Evolutionary conservation across 2,888 invertebrate species (phyloP), one percentile per base, ranked within the genome.

Genomic region (Rhagophthalmus giganteus): DNA sequence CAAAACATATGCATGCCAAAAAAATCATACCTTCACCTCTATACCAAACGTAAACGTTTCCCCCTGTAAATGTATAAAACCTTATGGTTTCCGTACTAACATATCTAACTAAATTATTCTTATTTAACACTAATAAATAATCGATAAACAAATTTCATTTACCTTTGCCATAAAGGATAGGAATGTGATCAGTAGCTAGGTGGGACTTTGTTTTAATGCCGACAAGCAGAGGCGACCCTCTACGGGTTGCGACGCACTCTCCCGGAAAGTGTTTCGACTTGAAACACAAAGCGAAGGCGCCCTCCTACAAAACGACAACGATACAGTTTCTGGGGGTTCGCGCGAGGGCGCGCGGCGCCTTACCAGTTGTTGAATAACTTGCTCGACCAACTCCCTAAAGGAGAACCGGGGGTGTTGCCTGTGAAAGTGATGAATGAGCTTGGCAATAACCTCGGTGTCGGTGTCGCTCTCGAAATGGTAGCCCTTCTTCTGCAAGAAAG

Each of bases 391-490:
- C 74, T 98, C 94, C 63, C 97, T 85, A 81, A 99, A 99, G 27
- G 88, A 89, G 72, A 88, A 88, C 57, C 84, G 83, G 30, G 93
- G 93, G 78, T 96, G 94, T 64, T 90, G 86, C 49, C 83, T 83
- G 79, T 94, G 93, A 58, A 99, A 81, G 76, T 96, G 97, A 72
- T 94, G 90, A 53, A 97, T 85, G 64, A 99, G 79, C 75, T 99
- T 99, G 28, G 94, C 98, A 73, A 99, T 98, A 32, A 95, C 87
- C 80, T 99, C 99, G 10, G 99, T 99, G 73, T 99, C 99, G 25
- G 99, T 99, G 62, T 99, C 98, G 13, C 97, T 97, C 78, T 98
- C 97, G 76, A 99, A 99, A 33, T 74, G 74, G 75, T 90, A 90
- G 13, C 95, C 96, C 72, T 94, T 92, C 66, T 91, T 90, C 66